Conservation (phyloP, 2,113 vertebrate species). For the Origma solitaria region DNA sequence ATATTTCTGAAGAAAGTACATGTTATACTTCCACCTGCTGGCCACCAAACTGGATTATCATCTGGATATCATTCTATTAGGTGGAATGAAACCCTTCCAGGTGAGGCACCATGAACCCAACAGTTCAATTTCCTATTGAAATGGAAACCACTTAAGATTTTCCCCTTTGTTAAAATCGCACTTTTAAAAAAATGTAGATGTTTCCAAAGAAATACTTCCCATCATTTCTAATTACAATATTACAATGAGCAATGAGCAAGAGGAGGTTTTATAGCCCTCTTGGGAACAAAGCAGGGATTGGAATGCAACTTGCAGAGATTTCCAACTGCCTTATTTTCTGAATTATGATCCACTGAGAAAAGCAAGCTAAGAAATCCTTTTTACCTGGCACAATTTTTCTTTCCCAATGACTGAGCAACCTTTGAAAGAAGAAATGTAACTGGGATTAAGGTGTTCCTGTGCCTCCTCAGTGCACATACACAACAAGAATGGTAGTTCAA, state of each 20-base stretch:
- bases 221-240: background rate
- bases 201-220: background rate
- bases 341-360: background rate
- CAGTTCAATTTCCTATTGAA: background rate
- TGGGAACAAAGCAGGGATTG: background rate
- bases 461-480: background rate
- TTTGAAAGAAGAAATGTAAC: background rate
- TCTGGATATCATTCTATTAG: background rate
- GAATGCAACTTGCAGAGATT: background rate
- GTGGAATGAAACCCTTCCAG: background rate
- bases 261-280: background rate
- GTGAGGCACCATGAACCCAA: background rate
- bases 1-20: background rate
- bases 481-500: background rate
- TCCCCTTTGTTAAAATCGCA: background rate
- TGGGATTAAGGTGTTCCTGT: background rate
- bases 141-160: background rate
- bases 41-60: background rate
- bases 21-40: constrained; percentile 23
- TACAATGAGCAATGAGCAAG: background rate
- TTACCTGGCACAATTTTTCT: background rate
- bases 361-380: background rate
- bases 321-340: background rate
- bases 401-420: background rate
- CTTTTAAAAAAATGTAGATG: background rate